These are phyloP conservation scores for Actinopyga echinites DNA, from an alignment of 53 echinoderm and acorn worm genomes.

Conservation along the genomic window DNA sequence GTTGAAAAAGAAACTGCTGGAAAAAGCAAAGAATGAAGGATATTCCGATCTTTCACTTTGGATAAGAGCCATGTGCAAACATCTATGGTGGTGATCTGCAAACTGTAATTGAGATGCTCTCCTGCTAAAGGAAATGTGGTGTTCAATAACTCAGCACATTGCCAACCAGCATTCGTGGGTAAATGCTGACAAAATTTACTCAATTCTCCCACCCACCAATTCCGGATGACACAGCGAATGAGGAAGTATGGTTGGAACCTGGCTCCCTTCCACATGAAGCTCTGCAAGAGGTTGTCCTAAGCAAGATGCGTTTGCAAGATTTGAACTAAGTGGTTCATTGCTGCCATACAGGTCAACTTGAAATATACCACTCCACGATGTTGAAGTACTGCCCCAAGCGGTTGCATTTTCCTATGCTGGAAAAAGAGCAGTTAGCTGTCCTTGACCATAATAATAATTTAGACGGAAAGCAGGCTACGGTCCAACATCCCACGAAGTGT, in stretches of 20 bases:
- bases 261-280: conserved; percentile 55
- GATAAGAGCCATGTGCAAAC: conserved; percentile 29
- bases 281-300: conserved; percentile 37
- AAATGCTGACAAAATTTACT: neutral
- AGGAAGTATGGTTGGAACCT: conserved; percentile 44
- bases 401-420: conserved; percentile 46
- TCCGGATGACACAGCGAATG: neutral
- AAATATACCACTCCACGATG: conserved; percentile 49
- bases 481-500: neutral
- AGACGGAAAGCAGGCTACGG: conserved; percentile 4
- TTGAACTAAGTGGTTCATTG: conserved; percentile 30
- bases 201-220: neutral
- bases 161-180: conserved; percentile 2
- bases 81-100: conserved; percentile 23
- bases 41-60: conserved; percentile 7
- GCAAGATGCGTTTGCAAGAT: conserved; percentile 47
- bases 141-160: conserved; percentile 30
- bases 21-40: conserved; percentile 34
- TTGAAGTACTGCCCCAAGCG: conserved; percentile 58
- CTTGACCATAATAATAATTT: conserved; percentile 60
- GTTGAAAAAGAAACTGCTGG: conserved; percentile 18
- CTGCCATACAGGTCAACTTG: conserved; percentile 57
- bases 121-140: conserved; percentile 8
- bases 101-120: conserved; percentile 11
- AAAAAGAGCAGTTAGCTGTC: conserved; percentile 37